Base-by-base conservation (phyloP, 1,140 invertebrate genomes). In the Varroa destructor region DNA sequence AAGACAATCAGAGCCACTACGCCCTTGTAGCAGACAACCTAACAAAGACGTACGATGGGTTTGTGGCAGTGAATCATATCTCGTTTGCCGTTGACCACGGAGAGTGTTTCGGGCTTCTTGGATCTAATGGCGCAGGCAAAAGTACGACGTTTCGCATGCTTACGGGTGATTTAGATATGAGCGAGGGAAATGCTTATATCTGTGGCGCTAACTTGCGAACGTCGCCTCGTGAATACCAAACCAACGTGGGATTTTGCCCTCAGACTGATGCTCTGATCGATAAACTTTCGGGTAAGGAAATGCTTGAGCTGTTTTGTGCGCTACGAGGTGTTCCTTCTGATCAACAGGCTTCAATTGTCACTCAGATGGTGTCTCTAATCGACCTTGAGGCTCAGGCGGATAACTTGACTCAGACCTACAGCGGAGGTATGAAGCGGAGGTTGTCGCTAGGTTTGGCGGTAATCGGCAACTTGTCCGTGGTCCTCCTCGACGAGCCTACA, bases 31-130 rank as follows among this genome's bases (percentile, higher is more conserved):
- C 81, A 5, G 75, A 81, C 70, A 78, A 81, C 74, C 77, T 83
- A 6, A 78, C 79, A 8, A 83, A 83, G 77, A 79, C 79, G n/a
- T 77, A 73, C 58, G 40, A 51, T 1, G 56, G 55, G 37, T 72
- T 74, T 43, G 36, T 14, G 42, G 74, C 74, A 8, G 73, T 75
- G 0, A 83, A 88, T 74, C 84, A 87, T 75, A 77, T 91, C 0
- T 86, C 84, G 77, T 83, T 90, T 71, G 84, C 79, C 6, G 82
- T 84, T n/a, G 81, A 82, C 10, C 74, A 79, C n/a, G 81, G 81
- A 6, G 77, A 79, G 72, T 79, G 77, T 73, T 76, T 79, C 54
- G 78, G 77, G 14, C 72, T 80, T 10, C 73, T 80, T 8, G 80
- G 81, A 42, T 77, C 78, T 6, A 81, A 81, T 74, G 79, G 79